A percentile compares a stretch with the other conserved stretches of the same genome.
Conservation (phyloP, 2,888 invertebrate genomes). For the Oscheius sp. region DNA sequence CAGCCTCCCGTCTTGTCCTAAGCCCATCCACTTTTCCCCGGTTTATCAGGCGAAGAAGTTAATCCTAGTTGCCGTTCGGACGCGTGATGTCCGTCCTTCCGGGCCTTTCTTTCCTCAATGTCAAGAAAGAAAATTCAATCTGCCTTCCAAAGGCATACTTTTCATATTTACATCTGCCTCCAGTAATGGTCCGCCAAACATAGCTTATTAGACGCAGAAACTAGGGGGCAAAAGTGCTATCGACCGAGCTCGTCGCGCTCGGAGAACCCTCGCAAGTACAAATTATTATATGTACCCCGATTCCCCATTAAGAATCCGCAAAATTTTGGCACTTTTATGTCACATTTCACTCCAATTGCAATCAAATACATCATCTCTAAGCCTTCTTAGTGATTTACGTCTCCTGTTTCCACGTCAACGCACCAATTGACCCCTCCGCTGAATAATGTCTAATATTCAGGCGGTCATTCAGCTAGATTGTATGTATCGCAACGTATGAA, state of each 20-base stretch:
- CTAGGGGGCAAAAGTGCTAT: constrained; percentile 27
- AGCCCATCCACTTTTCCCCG: constrained; percentile 21
- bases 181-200: constrained; percentile 23
- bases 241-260: constrained; percentile 23
- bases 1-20: neutral
- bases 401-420: constrained; percentile 16
- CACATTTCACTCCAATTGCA: neutral
- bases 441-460: constrained; percentile 9
- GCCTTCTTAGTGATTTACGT: constrained; percentile 3
- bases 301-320: neutral
- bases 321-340: neutral
- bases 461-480: constrained; percentile 1
- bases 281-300: constrained; percentile 15
- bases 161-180: neutral
- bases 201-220: constrained; percentile 27
- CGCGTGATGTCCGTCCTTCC: constrained; percentile 2
- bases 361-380: neutral
- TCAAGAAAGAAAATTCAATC: neutral
- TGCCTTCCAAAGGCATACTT: neutral
- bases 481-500: neutral
- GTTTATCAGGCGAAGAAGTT: constrained; percentile 29
- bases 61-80: constrained; percentile 14
- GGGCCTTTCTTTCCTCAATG: neutral
- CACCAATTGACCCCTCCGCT: constrained; percentile 7
- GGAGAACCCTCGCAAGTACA: constrained; percentile 5